These are phyloP conservation scores for Characodon lateralis DNA, from an alignment of 2,797 vertebrate genomes.

Conservation along the genomic window DNA sequence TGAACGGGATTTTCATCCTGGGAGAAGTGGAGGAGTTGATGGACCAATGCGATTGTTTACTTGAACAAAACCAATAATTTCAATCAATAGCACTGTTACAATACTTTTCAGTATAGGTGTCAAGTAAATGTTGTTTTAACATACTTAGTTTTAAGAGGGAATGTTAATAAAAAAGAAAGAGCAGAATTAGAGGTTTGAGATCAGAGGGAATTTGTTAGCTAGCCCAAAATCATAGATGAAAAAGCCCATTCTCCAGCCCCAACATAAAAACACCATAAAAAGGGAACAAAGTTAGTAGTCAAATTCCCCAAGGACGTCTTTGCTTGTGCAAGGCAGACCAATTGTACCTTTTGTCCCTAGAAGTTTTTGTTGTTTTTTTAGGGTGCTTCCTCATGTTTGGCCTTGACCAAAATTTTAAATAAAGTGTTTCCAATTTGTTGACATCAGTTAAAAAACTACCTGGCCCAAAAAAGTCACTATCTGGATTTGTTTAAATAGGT, in stretches of 20 bases:
- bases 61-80: background rate
- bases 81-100: background rate
- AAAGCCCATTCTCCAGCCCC: slow-evolving; percentile 85
- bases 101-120: background rate
- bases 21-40: background rate
- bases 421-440: slow-evolving; percentile 71
- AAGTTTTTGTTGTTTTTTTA: slow-evolving; percentile 67
- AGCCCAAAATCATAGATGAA: slow-evolving; percentile 71
- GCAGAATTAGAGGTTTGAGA: slow-evolving; percentile 37
- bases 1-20: background rate
- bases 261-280: slow-evolving; percentile 90
- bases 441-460: slow-evolving; percentile 35
- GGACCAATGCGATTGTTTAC: background rate
- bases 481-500: background rate
- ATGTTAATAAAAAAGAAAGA: slow-evolving; percentile 46
- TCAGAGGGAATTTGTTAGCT: slow-evolving; percentile 1
- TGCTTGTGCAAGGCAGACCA: slow-evolving; percentile 86
- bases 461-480: slow-evolving; percentile 14
- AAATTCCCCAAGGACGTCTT: slow-evolving; percentile 99
- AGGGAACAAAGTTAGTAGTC: slow-evolving; percentile 99
- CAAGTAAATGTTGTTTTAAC: background rate
- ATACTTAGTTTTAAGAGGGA: background rate
- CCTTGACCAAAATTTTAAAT: slow-evolving; percentile 60
- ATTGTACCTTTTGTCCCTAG: slow-evolving; percentile 76
- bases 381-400: slow-evolving; percentile 87